Percentiles rank a stretch among this genome's conserved stretches.
Conservation (phyloP, 2,113 vertebrate species). For the Corythoichthys haematopterus region DNA sequence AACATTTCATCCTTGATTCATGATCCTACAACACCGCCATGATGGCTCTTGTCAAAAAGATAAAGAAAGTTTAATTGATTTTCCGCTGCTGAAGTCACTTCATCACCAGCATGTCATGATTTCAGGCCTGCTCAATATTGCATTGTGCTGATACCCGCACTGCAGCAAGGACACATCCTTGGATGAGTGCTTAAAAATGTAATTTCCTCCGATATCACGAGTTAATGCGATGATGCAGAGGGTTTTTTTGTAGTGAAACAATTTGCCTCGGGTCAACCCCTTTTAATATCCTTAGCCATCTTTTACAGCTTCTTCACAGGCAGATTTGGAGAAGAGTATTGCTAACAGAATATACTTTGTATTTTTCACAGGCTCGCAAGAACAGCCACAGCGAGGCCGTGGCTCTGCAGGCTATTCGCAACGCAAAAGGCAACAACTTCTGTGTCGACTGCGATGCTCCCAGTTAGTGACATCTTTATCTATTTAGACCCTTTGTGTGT, state of each 20-base stretch:
- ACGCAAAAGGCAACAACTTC: constrained; percentile 84
- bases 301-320: not conserved
- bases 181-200: constrained; percentile 10
- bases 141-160: not conserved
- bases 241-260: not conserved
- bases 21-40: not conserved
- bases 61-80: not conserved
- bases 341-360: not conserved
- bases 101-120: not conserved
- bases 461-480: constrained; percentile 71
- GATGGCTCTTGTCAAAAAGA: constrained; percentile 1
- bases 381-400: constrained; percentile 91
- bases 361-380: constrained; percentile 73
- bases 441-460: constrained; percentile 89
- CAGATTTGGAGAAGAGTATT: not conserved
- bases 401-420: constrained; percentile 87
- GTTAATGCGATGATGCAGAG: constrained; percentile 8
- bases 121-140: not conserved
- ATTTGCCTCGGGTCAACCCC: not conserved
- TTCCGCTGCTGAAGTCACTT: not conserved
- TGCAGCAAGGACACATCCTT: not conserved
- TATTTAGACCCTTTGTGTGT: not conserved
- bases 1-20: not conserved
- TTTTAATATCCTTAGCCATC: not conserved
- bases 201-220: constrained; percentile 3